Evolutionary conservation across 2,797 vertebrate species (phyloP).

Genomic region (Chanos chanos): DNA sequence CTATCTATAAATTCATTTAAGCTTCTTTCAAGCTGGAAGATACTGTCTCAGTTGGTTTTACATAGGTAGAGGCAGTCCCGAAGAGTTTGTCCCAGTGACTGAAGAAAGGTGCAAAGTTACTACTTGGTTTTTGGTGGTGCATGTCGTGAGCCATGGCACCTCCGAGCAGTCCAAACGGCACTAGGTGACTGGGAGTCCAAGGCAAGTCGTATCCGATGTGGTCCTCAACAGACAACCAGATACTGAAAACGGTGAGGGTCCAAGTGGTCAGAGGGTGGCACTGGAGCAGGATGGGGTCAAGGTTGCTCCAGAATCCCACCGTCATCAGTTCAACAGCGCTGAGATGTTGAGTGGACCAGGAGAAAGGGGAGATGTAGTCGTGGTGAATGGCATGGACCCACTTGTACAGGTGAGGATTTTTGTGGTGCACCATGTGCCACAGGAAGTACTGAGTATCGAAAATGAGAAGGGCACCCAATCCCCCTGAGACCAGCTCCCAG

Average conservation of each 20-base stretch:
- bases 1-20: neutral
- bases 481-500: constrained; percentile 51
- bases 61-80: constrained; percentile 55
- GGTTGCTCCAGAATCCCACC: constrained; percentile 71
- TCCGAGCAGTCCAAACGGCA: constrained; percentile 69
- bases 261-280: constrained; percentile 69
- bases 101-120: constrained; percentile 75
- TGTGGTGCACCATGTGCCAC: constrained; percentile 72
- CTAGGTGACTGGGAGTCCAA: constrained; percentile 63
- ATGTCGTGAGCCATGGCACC: constrained; percentile 72
- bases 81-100: constrained; percentile 74
- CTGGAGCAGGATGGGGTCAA: constrained; percentile 63
- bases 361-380: constrained; percentile 67
- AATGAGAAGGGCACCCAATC: constrained; percentile 62
- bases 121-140: constrained; percentile 72
- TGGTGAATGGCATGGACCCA: constrained; percentile 73
- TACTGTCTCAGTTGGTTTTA: constrained; percentile 35
- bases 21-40: neutral
- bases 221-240: constrained; percentile 77
- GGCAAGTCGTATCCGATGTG: constrained; percentile 76
- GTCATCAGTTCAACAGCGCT: constrained; percentile 70
- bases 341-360: constrained; percentile 70
- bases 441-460: constrained; percentile 72
- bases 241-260: constrained; percentile 64
- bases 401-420: constrained; percentile 62